A percentile compares a stretch with the other conserved stretches of the same genome.
Conservation (phyloP, 2,797 vertebrate genomes). For the Enteromius radiatus region DNA sequence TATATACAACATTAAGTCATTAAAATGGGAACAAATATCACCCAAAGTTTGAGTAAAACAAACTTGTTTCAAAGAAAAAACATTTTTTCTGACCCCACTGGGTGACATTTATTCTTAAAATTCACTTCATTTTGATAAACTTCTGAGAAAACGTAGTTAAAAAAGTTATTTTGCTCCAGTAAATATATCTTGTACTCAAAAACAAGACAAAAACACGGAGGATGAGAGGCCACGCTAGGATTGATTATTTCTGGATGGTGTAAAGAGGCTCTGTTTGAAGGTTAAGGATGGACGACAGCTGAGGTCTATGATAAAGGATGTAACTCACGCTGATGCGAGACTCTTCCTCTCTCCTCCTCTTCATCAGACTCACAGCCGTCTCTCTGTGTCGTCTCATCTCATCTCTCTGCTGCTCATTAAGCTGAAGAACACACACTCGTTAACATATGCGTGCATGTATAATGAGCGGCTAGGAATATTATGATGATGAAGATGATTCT, state of each 20-base stretch:
- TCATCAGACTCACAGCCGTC: conserved; percentile 55
- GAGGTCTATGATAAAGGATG: not conserved
- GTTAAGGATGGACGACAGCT: not conserved
- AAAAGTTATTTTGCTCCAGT: not conserved
- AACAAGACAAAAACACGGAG: not conserved
- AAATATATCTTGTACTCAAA: not conserved
- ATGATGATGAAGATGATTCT: not conserved
- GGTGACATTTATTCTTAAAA: too few species aligned
- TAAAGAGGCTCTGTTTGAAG: not conserved
- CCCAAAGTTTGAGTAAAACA: too few species aligned
- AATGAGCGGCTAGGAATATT: not conserved
- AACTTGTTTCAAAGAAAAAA: too few species aligned
- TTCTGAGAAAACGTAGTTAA: not conserved
- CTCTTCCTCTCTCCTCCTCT: conserved; percentile 45
- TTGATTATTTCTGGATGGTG: not conserved
- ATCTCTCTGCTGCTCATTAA: conserved; percentile 67
- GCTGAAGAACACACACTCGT: conserved; percentile 63
- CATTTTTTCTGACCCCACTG: too few species aligned
- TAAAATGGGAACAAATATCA: too few species aligned
- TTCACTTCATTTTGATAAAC: too few species aligned
- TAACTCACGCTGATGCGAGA: conserved; percentile 22
- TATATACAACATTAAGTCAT: too few species aligned
- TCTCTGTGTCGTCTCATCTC: conserved; percentile 73
- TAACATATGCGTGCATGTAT: conserved; percentile 38
- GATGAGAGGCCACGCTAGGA: not conserved